Evolutionary conservation across 2,113 vertebrate species (phyloP).

Genomic region (Penelope pileata): DNA sequence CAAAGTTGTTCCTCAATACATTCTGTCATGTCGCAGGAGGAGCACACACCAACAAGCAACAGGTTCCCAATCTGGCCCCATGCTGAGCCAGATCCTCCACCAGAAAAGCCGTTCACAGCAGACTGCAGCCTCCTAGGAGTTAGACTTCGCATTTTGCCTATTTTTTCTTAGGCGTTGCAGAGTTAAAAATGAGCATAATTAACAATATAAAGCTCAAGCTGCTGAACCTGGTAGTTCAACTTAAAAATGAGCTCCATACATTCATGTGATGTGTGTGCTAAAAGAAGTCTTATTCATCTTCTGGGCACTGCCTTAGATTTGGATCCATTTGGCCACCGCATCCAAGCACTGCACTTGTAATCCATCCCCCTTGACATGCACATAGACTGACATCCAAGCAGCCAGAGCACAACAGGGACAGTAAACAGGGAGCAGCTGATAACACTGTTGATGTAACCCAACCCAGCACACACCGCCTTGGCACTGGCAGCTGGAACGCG

Average conservation of each 20-base stretch:
- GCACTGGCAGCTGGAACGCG: accelerated
- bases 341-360: neutral
- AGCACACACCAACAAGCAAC: conserved; percentile 3
- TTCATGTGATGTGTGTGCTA: neutral
- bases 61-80: neutral
- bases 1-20: neutral
- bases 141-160: neutral
- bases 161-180: neutral
- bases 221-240: neutral
- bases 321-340: neutral
- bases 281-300: neutral
- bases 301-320: neutral
- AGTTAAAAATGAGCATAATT: neutral
- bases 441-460: neutral
- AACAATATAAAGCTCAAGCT: neutral
- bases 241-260: neutral
- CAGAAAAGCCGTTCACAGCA: neutral
- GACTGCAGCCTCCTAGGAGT: neutral
- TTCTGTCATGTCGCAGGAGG: neutral
- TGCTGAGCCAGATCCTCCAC: neutral
- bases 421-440: neutral
- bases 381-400: neutral
- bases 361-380: neutral
- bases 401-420: neutral
- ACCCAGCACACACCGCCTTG: neutral